These are phyloP conservation scores for Limanda limanda DNA, from an alignment of 2,113 vertebrate species.

Conservation along the genomic window DNA sequence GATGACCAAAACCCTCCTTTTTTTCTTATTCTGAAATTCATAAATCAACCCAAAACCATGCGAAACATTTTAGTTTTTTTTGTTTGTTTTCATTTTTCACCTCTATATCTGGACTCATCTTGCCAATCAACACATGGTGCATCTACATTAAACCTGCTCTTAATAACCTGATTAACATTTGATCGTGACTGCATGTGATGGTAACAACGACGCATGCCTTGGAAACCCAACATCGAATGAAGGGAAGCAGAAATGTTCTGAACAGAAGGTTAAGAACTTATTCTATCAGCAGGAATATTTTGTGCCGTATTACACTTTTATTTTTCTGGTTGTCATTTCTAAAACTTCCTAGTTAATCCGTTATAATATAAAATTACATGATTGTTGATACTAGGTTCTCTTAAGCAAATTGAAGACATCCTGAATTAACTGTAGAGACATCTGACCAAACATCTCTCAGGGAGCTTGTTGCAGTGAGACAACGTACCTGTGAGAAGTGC, in stretches of 20 bases:
- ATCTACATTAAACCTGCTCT: slow-evolving; percentile 53
- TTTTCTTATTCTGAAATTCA: slow-evolving; percentile 59
- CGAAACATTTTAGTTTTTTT: slow-evolving; percentile 15
- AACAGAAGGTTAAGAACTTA: not conserved
- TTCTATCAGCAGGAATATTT: slow-evolving; percentile 1
- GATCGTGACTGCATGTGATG: slow-evolving; percentile 68
- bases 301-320: not conserved
- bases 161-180: slow-evolving; percentile 64
- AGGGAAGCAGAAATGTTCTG: slow-evolving; percentile 6
- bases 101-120: slow-evolving; percentile 72
- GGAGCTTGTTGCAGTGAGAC: slow-evolving; percentile 33
- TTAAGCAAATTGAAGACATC: not conserved
- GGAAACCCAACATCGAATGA: slow-evolving; percentile 43
- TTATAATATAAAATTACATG: not conserved
- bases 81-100: not conserved
- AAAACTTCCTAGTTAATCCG: slow-evolving; percentile 1
- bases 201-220: slow-evolving; percentile 60
- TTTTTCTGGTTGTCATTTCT: not conserved
- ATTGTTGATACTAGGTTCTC: not conserved
- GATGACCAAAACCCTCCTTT: slow-evolving; percentile 65
- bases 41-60: slow-evolving; percentile 68
- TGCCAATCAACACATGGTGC: slow-evolving; percentile 79
- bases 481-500: slow-evolving; percentile 21
- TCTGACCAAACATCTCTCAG: slow-evolving; percentile 48
- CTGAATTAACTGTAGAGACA: slow-evolving; percentile 5